Conservation (phyloP, 2,797 vertebrate genomes). For the Eleutherodactylus coqui region DNA sequence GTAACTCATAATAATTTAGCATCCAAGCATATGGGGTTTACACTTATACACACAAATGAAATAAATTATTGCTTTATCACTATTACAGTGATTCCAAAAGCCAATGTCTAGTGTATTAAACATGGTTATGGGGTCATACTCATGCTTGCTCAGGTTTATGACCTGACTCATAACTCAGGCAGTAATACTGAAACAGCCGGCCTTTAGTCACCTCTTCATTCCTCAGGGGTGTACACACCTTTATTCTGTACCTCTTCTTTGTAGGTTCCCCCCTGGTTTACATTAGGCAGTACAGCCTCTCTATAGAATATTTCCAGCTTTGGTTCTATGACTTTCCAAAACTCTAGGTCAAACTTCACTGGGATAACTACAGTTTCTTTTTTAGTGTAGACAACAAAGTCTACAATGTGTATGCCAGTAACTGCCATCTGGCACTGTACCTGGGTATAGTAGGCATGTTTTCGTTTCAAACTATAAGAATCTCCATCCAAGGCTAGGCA, state of each 20-base stretch:
- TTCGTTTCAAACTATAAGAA: conserved; percentile 74
- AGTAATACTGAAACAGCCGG: background rate
- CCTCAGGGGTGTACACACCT: conserved; percentile 66
- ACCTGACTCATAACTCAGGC: background rate
- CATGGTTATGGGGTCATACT: background rate
- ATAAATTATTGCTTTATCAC: background rate
- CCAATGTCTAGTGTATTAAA: background rate
- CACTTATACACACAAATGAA: background rate
- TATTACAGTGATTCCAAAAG: conserved; percentile 10
- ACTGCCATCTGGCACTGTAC: conserved; percentile 83
- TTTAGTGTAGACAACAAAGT: conserved; percentile 79
- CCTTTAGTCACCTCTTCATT: conserved; percentile 37
- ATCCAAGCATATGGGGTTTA: background rate
- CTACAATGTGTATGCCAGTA: conserved; percentile 69
- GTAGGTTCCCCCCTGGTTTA: conserved; percentile 61
- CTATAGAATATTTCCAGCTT: conserved; percentile 81
- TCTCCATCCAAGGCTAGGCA: conserved; percentile 72
- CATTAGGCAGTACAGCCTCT: conserved; percentile 72
- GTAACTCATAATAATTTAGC: background rate
- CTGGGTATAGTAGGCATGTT: conserved; percentile 82
- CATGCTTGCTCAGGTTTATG: background rate
- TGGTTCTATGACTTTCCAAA: conserved; percentile 76
- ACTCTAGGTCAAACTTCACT: conserved; percentile 73
- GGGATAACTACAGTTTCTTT: conserved; percentile 76
- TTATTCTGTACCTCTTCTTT: conserved; percentile 40